Percentiles rank a stretch among this genome's conserved stretches.
These are phyloP conservation scores for Antheraea assamensis DNA, from an alignment of 2,888 invertebrate genomes.

Conservation along the genomic window DNA sequence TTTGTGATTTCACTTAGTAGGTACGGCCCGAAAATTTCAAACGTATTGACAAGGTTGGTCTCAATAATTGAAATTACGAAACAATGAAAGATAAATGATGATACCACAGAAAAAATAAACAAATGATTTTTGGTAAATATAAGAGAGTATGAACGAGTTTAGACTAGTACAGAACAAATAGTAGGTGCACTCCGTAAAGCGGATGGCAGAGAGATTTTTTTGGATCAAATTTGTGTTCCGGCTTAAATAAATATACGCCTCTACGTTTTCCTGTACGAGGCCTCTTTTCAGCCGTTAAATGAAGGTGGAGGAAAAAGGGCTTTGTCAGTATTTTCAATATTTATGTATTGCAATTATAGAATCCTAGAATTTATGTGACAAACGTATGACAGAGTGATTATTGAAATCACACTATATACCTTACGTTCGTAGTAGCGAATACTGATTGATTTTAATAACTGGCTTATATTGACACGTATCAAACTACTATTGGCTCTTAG, in stretches of 20 bases:
- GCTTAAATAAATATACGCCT: constrained; percentile 37
- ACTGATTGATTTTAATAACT: not conserved
- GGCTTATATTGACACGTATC: not conserved
- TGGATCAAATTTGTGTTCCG: constrained; percentile 34
- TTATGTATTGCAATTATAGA: constrained; percentile 4
- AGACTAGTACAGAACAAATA: constrained; percentile 20
- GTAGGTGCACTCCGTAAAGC: constrained; percentile 27
- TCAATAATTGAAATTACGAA: too few species aligned
- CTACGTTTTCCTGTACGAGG: constrained; percentile 15
- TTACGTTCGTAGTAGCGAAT: too few species aligned
- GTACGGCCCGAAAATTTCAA: too few species aligned
- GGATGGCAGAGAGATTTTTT: constrained; percentile 38
- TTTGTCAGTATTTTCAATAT: not conserved
- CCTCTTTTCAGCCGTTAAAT: constrained; percentile 15
- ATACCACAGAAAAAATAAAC: too few species aligned
- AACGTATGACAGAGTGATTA: not conserved
- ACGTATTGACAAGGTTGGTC: too few species aligned
- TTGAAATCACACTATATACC: not conserved
- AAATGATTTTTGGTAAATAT: too few species aligned
- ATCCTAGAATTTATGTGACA: not conserved
- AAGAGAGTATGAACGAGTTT: not conserved
- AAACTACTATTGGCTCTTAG: too few species aligned
- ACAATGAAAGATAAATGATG: too few species aligned
- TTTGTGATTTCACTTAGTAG: not conserved
- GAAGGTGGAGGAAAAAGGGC: constrained; percentile 7